Evolutionary conservation across 2,113 vertebrate species (phyloP).

Genomic region (Montifringilla adamsi): DNA sequence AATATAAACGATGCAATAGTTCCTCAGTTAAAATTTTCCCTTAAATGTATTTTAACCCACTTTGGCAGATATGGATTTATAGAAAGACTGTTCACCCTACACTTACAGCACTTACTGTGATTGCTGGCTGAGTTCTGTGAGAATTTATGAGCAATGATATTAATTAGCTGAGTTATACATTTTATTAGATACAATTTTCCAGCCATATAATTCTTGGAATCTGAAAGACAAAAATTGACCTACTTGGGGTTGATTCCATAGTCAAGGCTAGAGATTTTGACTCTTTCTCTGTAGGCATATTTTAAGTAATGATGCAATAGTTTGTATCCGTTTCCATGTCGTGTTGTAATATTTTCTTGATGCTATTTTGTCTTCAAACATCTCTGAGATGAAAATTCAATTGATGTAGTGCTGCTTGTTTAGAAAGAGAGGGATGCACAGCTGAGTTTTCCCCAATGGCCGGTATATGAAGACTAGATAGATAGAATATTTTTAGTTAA

Average conservation of each 20-base stretch:
- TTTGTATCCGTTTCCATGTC: neutral
- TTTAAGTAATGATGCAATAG: neutral
- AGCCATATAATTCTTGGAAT: conserved; percentile 9
- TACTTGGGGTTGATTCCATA: neutral
- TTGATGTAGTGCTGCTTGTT: neutral
- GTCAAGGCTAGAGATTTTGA: neutral
- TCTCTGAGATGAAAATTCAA: neutral
- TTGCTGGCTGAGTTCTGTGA: conserved; percentile 7
- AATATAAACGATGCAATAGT: neutral
- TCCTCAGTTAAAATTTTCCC: neutral
- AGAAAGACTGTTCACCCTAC: neutral
- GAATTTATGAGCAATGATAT: neutral
- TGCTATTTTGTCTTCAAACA: neutral
- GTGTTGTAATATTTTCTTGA: neutral
- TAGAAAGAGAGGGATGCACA: neutral
- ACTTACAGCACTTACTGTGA: conserved; percentile 34
- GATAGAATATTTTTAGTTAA: neutral
- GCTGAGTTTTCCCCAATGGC: neutral
- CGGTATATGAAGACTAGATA: neutral
- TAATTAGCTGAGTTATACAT: conserved; percentile 31
- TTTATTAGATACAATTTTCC: conserved; percentile 39
- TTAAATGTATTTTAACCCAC: neutral
- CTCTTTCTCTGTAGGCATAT: neutral
- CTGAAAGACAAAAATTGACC: neutral
- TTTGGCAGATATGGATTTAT: neutral